These are phyloP conservation scores for Exocentrus adspersus DNA, from an alignment of 2,888 invertebrate species.

Conservation along the genomic window DNA sequence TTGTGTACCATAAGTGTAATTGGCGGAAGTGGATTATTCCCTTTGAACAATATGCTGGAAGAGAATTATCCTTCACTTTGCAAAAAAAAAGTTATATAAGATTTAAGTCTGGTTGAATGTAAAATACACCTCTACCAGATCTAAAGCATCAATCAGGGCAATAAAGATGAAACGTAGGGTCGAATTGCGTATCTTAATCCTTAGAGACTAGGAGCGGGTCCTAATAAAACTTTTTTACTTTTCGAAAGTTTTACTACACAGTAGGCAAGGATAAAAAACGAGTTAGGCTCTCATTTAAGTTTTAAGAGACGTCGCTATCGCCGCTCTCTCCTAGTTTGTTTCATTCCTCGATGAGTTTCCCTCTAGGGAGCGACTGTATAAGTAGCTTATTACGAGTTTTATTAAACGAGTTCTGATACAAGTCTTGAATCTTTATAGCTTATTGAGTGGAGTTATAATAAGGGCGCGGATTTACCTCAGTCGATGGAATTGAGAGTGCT, in stretches of 20 bases:
- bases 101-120: too few species aligned
- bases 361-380: not conserved
- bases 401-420: not conserved
- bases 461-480: too few species aligned
- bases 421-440: not conserved
- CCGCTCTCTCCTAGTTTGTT: not conserved
- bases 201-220: not conserved
- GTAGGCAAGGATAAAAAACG: not conserved
- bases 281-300: slow-evolving; percentile 7
- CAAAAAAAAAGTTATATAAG: too few species aligned
- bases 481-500: too few species aligned
- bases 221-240: slow-evolving; percentile 5
- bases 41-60: too few species aligned
- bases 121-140: too few species aligned
- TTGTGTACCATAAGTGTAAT: not conserved
- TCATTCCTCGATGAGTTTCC: not conserved
- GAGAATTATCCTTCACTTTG: too few species aligned
- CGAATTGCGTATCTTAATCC: too few species aligned
- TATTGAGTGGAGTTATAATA: not conserved
- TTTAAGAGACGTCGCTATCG: not conserved
- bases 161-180: too few species aligned
- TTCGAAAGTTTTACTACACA: not conserved
- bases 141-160: too few species aligned
- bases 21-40: not conserved
- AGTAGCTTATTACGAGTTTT: not conserved